phyloP scores from a whole-genome alignment of 2,113 vertebrate genomes.

The Psammodynastes pulverulentus region DNA sequence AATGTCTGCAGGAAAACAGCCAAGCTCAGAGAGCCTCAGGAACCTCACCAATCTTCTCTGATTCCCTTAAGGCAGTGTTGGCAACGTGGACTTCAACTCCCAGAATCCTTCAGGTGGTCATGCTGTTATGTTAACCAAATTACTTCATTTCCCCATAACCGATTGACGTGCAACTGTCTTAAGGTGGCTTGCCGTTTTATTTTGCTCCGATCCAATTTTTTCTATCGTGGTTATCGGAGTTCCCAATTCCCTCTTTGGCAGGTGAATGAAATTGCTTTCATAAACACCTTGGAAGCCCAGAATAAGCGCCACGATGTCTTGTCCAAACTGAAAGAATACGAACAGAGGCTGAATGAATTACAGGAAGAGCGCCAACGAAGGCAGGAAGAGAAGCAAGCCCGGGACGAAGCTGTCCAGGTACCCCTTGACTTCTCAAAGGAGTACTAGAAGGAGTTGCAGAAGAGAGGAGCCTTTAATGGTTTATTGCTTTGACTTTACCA shows the following conservation, averaged over 20 bases:
- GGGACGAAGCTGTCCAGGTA: conserved; percentile 98
- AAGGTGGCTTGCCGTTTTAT: background rate
- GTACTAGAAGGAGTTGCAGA: too few species aligned
- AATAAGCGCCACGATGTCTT: conserved; percentile 96
- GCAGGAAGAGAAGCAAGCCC: conserved; percentile 96
- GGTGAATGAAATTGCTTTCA: conserved; percentile 99
- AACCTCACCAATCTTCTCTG: too few species aligned
- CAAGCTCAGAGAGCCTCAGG: background rate
- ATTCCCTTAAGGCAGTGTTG: too few species aligned
- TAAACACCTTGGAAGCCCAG: conserved; percentile 98
- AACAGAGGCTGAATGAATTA: conserved; percentile 92
- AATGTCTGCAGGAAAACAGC: background rate
- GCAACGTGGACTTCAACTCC: background rate
- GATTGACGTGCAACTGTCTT: background rate
- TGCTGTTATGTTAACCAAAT: background rate
- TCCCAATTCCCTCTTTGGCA: conserved; percentile 46
- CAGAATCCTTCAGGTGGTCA: background rate
- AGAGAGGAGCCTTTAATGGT: background rate
- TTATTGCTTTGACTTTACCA: background rate
- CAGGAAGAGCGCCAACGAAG: conserved; percentile 93
- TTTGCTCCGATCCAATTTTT: background rate
- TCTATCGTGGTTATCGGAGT: background rate
- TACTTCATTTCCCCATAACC: too few species aligned
- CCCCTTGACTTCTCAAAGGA: background rate
- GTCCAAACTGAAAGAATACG: conserved; percentile 95